Conservation (phyloP, 1,140 invertebrate genomes). For the Gryon sp. region DNA sequence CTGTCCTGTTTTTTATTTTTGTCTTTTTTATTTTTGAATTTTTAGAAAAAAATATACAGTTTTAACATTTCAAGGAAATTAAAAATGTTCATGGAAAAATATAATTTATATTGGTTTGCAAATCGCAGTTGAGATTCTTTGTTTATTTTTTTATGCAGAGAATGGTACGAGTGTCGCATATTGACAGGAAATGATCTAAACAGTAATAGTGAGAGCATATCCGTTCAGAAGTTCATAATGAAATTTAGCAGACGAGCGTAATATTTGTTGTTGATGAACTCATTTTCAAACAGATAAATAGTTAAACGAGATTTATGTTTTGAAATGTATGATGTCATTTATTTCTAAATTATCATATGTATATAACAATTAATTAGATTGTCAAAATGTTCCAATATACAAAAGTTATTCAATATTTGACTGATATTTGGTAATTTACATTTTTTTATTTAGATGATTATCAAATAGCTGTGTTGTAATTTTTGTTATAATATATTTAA, state of each 20-base stretch:
- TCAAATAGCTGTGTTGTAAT: too few relatives aligned
- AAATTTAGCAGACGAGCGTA: conserved; percentile 39
- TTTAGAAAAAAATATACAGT: not conserved
- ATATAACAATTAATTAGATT: too few relatives aligned
- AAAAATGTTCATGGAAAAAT: not conserved
- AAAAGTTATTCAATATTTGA: too few relatives aligned
- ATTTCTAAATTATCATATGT: too few relatives aligned
- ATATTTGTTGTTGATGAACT: conserved; percentile 41
- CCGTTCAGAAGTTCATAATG: conserved; percentile 46
- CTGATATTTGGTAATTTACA: too few relatives aligned
- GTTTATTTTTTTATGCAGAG: conserved; percentile 38
- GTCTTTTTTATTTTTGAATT: not conserved
- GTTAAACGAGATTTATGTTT: conserved; percentile 15
- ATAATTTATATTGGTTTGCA: not conserved
- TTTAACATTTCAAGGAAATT: too few relatives aligned
- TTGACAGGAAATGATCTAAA: conserved; percentile 57
- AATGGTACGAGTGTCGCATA: conserved; percentile 55
- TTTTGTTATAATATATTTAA: too few relatives aligned
- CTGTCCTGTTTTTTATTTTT: conserved; percentile 4
- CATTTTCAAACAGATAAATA: conserved; percentile 7
- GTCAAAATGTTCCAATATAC: too few relatives aligned
- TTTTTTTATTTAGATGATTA: too few relatives aligned
- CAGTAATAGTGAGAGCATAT: conserved; percentile 40
- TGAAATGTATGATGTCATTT: too few relatives aligned
- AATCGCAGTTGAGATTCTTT: not conserved